Evolutionary conservation across 2,888 invertebrate genomes (phyloP).

Genomic region (Athripsodes cinereus): DNA sequence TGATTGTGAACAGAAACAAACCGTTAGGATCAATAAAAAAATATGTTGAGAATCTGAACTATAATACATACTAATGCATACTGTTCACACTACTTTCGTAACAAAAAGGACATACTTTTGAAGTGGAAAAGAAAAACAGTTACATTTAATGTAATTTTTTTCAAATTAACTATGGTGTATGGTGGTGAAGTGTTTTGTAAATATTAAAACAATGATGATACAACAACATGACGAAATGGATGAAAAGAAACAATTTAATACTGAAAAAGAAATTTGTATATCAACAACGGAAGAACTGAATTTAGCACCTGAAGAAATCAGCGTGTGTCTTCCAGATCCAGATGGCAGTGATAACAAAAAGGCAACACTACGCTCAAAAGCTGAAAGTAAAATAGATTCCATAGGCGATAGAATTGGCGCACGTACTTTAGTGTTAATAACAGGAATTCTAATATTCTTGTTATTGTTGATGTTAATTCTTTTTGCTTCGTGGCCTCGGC

Average conservation of each 20-base stretch:
- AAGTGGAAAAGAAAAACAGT: too few species aligned
- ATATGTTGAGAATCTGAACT: too few species aligned
- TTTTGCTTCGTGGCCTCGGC: conserved; percentile 42
- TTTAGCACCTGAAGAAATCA: conserved; percentile 2
- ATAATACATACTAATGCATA: too few species aligned
- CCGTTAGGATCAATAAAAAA: too few species aligned
- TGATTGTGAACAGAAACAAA: too few species aligned
- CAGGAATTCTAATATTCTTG: conserved; percentile 35
- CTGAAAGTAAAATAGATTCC: conserved; percentile 1
- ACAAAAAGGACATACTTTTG: too few species aligned
- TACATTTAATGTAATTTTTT: too few species aligned
- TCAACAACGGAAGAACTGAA: neutral
- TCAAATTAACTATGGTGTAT: too few species aligned
- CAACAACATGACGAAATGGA: neutral
- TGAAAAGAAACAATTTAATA: neutral
- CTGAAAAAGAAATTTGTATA: neutral
- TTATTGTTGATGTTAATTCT: conserved; percentile 42
- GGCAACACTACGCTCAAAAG: neutral
- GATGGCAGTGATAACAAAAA: conserved; percentile 3
- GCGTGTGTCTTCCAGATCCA: conserved; percentile 9
- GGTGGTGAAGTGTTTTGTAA: too few species aligned
- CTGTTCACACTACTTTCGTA: too few species aligned
- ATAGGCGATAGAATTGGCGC: conserved; percentile 1
- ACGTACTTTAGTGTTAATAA: conserved; percentile 1
- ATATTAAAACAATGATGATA: neutral